These are phyloP conservation scores for Anoplius nigerrimus DNA, from an alignment of 2,888 invertebrate genomes.

Conservation along the genomic window DNA sequence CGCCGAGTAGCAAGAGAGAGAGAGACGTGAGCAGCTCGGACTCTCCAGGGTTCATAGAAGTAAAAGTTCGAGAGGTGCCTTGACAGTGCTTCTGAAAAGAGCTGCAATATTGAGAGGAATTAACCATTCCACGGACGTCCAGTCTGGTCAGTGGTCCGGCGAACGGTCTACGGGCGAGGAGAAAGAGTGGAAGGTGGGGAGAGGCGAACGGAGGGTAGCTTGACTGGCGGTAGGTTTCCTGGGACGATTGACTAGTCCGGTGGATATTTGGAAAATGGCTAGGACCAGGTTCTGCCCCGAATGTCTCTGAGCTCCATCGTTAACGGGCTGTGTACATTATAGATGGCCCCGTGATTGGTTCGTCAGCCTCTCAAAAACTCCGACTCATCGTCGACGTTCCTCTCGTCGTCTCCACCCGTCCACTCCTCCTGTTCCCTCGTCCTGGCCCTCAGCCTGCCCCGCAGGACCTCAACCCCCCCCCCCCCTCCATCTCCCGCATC, in stretches of 20 bases:
- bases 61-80: conserved; percentile 31
- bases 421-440: conserved; percentile 20
- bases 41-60: too few species aligned
- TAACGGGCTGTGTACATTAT: conserved; percentile 69
- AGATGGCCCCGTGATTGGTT: conserved; percentile 70
- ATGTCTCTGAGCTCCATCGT: conserved; percentile 61
- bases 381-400: conserved; percentile 43
- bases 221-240: conserved; percentile 46
- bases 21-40: too few species aligned
- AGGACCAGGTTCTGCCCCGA: conserved; percentile 51
- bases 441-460: conserved; percentile 6
- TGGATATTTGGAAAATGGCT: conserved; percentile 61
- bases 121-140: conserved; percentile 68
- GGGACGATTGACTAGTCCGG: conserved; percentile 50
- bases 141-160: conserved; percentile 38
- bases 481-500: too few species aligned
- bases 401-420: conserved; percentile 32
- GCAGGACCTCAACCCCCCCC: conserved; percentile 10
- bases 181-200: conserved; percentile 37
- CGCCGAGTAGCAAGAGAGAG: too few species aligned
- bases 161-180: conserved; percentile 39
- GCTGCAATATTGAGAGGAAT: conserved; percentile 70
- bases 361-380: conserved; percentile 67
- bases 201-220: conserved; percentile 17
- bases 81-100: conserved; percentile 50